Percentiles rank a stretch among this genome's conserved stretches.
These are phyloP conservation scores for Scytalopus superciliaris DNA, from an alignment of 2,113 vertebrate genomes.

Conservation along the genomic window DNA sequence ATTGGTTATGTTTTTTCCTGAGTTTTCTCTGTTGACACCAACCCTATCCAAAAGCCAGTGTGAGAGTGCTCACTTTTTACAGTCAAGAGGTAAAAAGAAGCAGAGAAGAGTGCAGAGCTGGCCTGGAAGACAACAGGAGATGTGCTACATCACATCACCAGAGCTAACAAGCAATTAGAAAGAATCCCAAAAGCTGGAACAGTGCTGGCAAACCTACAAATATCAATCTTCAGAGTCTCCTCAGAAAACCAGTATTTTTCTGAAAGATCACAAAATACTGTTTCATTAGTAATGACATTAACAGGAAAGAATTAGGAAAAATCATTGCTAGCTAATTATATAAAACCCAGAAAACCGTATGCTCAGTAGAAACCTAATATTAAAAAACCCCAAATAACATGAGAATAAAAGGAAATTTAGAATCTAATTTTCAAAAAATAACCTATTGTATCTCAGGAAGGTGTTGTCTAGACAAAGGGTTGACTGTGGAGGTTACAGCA, in stretches of 20 bases:
- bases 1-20: not conserved
- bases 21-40: not conserved
- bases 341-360: not conserved
- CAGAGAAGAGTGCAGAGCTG: not conserved
- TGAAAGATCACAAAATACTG: not conserved
- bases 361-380: not conserved
- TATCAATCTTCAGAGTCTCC: not conserved
- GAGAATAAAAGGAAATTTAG: not conserved
- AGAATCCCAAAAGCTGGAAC: not conserved
- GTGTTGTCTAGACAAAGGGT: not conserved
- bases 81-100: not conserved
- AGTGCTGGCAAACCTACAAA: not conserved
- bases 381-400: not conserved
- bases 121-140: not conserved
- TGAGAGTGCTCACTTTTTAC: not conserved
- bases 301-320: not conserved
- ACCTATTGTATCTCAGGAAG: not conserved
- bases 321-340: not conserved
- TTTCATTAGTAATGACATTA: not conserved
- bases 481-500: not conserved
- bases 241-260: not conserved
- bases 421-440: not conserved
- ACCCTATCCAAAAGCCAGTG: not conserved
- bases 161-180: not conserved
- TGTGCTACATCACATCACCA: accelerated